Base-by-base conservation (phyloP, 2,113 vertebrate species). In the Mixornis gularis region DNA sequence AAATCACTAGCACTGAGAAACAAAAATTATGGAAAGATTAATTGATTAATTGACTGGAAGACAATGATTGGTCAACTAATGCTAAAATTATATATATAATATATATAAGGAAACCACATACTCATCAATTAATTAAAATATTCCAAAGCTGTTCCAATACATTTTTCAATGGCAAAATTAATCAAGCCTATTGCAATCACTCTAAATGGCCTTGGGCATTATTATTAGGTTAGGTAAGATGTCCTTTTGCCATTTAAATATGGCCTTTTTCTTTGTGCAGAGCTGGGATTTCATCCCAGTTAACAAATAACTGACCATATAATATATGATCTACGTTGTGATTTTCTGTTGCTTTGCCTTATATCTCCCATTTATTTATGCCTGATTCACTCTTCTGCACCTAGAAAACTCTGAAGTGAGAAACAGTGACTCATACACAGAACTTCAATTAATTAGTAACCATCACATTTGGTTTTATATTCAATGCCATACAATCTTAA, bases 101-200 rank as follows among this genome's bases (percentile, higher is more conserved):
- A 81, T 46, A 20, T 21, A 26, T 60, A 89, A 74, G 7, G 26
- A 87, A 94, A 89, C 29, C 1, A 8, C 51, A 49, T 26, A 53
- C 15, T 84, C 83, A 84, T 77, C 52, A 92, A 76, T 84, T 86
- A 93, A 94, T 94, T 86, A 92, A 84, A 92, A 87, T 85, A 85
- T 79, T 89, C 36, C 53, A 87, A 65, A 60, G 19, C 5, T 90
- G 9, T 92, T 94, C 30, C 52, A 89, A 84, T 81, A 40, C 12
- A 72, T 87, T 86, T 68, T 93, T 88, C 60, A 89, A 74, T 25
- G n/a, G 29, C 14, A 84, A 88, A 64, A 81, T 84, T 3, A 72
- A 71, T n/a, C 22, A 74, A 3, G 3, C 41, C 43, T 81, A 32
- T 74, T 74, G 27, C 18, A 74, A 52, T 72, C 49, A 20, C 25